Percentiles rank a stretch among this genome's conserved stretches.
These are phyloP conservation scores for Batillaria attramentaria DNA, from an alignment of 1,140 invertebrate genomes.

Conservation along the genomic window DNA sequence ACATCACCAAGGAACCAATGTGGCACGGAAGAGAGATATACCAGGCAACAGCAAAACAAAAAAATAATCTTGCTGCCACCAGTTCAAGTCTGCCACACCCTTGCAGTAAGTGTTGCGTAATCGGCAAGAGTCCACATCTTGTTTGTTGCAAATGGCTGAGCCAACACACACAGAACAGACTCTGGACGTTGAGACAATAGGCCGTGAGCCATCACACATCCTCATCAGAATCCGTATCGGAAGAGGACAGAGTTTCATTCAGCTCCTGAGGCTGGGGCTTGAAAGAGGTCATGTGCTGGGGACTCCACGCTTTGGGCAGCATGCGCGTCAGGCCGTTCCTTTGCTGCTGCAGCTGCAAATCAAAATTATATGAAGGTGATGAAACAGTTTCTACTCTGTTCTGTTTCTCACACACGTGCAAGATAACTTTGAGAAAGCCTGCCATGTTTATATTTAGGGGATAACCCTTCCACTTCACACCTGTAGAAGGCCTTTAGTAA, in stretches of 20 bases:
- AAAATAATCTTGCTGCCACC: too few species aligned
- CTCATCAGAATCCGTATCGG: constrained; percentile 51
- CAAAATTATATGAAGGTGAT: background rate
- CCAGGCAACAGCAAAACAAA: too few species aligned
- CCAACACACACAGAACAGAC: too few species aligned
- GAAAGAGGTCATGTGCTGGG: constrained; percentile 54
- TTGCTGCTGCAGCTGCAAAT: constrained; percentile 37
- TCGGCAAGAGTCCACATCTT: too few species aligned
- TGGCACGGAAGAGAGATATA: too few species aligned
- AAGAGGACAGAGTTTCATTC: constrained; percentile 58
- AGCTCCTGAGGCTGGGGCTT: constrained; percentile 53
- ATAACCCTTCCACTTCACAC: background rate
- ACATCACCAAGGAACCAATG: too few species aligned
- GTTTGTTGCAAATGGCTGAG: too few species aligned
- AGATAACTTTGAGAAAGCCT: background rate
- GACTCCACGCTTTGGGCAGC: constrained; percentile 54
- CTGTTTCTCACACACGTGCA: background rate
- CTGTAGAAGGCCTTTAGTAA: background rate
- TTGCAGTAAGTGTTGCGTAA: too few species aligned
- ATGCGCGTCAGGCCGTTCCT: constrained; percentile 39
- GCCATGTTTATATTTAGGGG: background rate
- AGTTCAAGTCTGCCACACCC: too few species aligned
- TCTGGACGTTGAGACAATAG: constrained; percentile 8
- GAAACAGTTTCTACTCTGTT: background rate
- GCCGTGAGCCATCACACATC: constrained; percentile 28